phyloP scores from a whole-genome alignment of 2,113 vertebrate species.

The Hydrochoerus hydrochaeris region DNA sequence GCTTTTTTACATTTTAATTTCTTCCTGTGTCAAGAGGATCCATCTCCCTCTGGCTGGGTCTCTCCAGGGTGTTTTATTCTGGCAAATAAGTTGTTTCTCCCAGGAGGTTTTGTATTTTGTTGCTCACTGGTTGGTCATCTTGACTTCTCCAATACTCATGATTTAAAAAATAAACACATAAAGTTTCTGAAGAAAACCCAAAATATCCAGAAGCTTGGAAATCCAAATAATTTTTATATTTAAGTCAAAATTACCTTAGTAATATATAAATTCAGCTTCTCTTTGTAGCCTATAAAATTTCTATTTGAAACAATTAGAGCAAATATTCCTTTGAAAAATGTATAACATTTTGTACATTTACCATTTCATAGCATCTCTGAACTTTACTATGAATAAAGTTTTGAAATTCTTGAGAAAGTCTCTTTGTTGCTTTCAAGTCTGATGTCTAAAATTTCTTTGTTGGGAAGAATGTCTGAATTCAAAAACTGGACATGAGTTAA shows the following conservation, averaged over 20 bases:
- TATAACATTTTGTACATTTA: background rate
- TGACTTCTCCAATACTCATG: background rate
- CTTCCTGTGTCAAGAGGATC: no score
- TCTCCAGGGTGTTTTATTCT: no score
- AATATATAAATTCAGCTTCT: background rate
- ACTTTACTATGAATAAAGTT: background rate
- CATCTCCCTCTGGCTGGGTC: no score
- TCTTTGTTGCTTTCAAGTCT: background rate
- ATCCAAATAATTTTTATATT: background rate
- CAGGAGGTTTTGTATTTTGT: no score
- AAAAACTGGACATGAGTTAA: background rate
- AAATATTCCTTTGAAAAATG: background rate
- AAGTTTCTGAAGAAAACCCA: background rate
- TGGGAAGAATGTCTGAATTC: background rate
- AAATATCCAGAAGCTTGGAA: background rate
- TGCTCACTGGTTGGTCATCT: no score
- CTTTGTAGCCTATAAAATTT: background rate
- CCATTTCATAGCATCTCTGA: background rate
- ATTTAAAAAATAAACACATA: background rate
- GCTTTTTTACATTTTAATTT: no score
- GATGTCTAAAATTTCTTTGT: background rate
- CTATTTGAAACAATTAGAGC: background rate
- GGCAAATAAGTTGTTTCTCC: no score
- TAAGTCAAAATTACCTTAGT: background rate
- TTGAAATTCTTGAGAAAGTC: background rate